Conservation (phyloP, 2,113 vertebrate species). For the Myotis davidii region DNA sequence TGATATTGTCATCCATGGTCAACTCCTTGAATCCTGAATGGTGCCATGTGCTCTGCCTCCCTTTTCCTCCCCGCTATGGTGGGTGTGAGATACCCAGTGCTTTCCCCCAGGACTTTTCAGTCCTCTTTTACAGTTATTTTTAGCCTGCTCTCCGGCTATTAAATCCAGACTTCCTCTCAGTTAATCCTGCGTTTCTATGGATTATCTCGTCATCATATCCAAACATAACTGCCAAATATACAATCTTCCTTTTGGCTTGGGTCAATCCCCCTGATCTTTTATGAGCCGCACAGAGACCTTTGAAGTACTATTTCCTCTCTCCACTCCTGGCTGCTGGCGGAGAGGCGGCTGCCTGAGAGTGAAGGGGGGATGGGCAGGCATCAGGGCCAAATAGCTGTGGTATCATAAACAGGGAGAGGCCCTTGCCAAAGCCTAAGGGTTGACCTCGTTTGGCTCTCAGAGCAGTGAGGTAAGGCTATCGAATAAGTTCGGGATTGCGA, state of each 20-base stretch:
- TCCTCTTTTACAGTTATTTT: constrained; percentile 63
- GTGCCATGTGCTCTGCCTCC: neutral
- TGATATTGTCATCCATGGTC: neutral
- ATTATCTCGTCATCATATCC: constrained; percentile 53
- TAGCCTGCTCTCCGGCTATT: constrained; percentile 54
- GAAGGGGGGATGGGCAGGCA: constrained; percentile 28
- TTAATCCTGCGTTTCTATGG: constrained; percentile 64
- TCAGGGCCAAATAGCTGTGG: constrained; percentile 67
- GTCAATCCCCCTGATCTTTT: constrained; percentile 64
- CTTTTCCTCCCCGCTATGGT: neutral
- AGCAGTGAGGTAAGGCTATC: constrained; percentile 80
- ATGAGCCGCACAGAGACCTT: constrained; percentile 62
- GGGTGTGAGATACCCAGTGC: neutral
- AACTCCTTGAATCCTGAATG: neutral
- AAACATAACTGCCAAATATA: constrained; percentile 46
- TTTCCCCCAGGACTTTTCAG: constrained; percentile 23
- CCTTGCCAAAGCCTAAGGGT: constrained; percentile 77
- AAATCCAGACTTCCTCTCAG: constrained; percentile 47
- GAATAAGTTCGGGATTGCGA: constrained; percentile 73
- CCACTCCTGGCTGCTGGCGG: constrained; percentile 44
- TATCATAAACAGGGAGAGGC: constrained; percentile 67
- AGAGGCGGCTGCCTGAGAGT: constrained; percentile 61
- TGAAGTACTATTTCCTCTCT: constrained; percentile 66
- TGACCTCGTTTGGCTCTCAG: constrained; percentile 76
- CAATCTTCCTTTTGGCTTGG: constrained; percentile 18